Evolutionary conservation across 1,140 invertebrate genomes (phyloP).

Genomic region (Phthorimaea operculella): DNA sequence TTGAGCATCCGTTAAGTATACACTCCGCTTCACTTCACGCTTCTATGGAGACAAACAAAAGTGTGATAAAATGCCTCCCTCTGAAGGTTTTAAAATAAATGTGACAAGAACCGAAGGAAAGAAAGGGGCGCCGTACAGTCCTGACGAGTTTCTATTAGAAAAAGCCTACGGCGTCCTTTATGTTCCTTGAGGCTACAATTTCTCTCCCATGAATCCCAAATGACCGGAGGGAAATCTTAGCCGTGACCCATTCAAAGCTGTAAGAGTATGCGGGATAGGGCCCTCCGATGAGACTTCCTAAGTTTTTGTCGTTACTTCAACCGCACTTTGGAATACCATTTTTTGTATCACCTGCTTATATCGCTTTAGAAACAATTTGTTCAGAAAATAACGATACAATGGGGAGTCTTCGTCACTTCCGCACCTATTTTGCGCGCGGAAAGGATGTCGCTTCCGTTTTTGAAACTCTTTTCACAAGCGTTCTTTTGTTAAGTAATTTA

Average conservation of each 20-base stretch:
- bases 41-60: conserved; percentile 18
- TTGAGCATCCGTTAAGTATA: not conserved
- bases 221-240: conserved; percentile 69
- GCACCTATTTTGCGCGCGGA: not conserved
- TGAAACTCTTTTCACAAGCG: not conserved
- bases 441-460: not conserved
- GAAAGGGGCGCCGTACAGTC: conserved; percentile 40
- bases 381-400: no score
- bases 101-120: conserved; percentile 36
- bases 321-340: not conserved
- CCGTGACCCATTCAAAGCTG: conserved; percentile 63
- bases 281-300: not conserved
- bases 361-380: not conserved
- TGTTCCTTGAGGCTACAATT: conserved; percentile 63
- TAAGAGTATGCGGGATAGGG: conserved; percentile 29
- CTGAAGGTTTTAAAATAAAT: conserved; percentile 40
- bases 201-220: conserved; percentile 67
- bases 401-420: not conserved
- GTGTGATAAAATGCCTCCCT: conserved; percentile 27
- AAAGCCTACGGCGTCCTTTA: conserved; percentile 60
- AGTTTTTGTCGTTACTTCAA: not conserved
- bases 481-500: not conserved
- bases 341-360: not conserved
- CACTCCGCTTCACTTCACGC: conserved; percentile 12
- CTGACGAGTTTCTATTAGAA: conserved; percentile 42